Conservation (phyloP, 2,888 invertebrate species). For the Terebella lapidaria region DNA sequence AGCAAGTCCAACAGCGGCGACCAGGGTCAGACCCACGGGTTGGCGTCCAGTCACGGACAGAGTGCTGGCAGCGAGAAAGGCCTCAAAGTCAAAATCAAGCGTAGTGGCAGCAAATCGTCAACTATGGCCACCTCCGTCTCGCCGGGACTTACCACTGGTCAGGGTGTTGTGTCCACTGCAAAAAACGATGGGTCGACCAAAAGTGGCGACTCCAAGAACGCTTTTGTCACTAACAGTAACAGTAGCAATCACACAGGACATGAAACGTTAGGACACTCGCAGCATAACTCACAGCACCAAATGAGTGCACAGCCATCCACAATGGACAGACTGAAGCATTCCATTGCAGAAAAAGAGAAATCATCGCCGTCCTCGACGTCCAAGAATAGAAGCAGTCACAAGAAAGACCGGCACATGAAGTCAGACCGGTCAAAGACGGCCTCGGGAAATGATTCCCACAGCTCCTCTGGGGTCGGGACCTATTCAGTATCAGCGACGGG, state of each 20-base stretch:
- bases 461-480: background rate
- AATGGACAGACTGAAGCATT: background rate
- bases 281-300: background rate
- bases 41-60: background rate
- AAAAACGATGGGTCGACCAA: too few species aligned
- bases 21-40: background rate
- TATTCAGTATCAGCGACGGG: background rate
- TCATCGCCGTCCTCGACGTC: background rate
- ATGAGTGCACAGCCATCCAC: background rate
- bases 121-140: background rate
- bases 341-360: background rate
- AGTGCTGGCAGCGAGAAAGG: background rate
- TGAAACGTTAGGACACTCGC: too few species aligned
- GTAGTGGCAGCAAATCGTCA: background rate
- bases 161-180: background rate
- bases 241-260: too few species aligned
- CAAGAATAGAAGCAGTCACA: background rate
- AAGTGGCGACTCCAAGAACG: too few species aligned
- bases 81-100: background rate
- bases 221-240: too few species aligned
- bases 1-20: background rate
- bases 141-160: background rate
- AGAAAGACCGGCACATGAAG: background rate
- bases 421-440: too few species aligned
- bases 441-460: too few species aligned